Percentiles rank a stretch among this genome's conserved stretches.
These are phyloP conservation scores for Serranus cabrilla DNA, from an alignment of 2,797 vertebrate species.

Conservation along the genomic window DNA sequence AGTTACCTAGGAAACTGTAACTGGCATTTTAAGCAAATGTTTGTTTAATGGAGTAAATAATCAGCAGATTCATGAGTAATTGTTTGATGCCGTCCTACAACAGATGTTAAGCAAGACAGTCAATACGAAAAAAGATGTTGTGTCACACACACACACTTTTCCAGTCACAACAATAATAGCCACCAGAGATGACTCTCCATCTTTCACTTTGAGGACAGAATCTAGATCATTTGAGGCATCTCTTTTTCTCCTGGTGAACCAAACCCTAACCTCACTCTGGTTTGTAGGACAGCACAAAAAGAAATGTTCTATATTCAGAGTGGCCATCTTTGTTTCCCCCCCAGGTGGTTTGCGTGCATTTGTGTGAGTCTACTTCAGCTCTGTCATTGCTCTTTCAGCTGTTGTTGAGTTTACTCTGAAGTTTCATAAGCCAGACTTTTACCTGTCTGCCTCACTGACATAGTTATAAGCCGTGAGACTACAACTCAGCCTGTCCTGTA, in stretches of 20 bases:
- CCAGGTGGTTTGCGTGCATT: slow-evolving; percentile 20
- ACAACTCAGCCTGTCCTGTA: not conserved
- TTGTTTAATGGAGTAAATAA: not conserved
- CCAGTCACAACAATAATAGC: not conserved
- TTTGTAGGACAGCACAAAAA: slow-evolving; percentile 53
- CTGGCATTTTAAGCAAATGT: not conserved
- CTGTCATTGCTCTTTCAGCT: slow-evolving; percentile 10
- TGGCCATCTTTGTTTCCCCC: slow-evolving; percentile 28
- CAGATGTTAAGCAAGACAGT: not conserved
- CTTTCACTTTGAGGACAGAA: slow-evolving; percentile 2
- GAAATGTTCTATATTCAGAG: slow-evolving; percentile 33
- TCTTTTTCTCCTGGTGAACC: slow-evolving; percentile 10
- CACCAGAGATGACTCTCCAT: not conserved
- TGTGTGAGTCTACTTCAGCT: slow-evolving; percentile 9
- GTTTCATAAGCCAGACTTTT: not conserved
- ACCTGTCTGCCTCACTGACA: slow-evolving; percentile 15
- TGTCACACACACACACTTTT: not conserved
- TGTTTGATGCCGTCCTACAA: no score
- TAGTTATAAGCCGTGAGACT: not conserved
- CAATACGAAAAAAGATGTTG: not conserved
- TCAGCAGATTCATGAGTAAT: not conserved
- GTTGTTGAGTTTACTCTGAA: slow-evolving; percentile 8
- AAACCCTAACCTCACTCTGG: not conserved
- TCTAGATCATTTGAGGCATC: not conserved
- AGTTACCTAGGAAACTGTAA: not conserved